Evolutionary conservation across 2,888 invertebrate genomes (phyloP).

Genomic region (Orthosia incerta): DNA sequence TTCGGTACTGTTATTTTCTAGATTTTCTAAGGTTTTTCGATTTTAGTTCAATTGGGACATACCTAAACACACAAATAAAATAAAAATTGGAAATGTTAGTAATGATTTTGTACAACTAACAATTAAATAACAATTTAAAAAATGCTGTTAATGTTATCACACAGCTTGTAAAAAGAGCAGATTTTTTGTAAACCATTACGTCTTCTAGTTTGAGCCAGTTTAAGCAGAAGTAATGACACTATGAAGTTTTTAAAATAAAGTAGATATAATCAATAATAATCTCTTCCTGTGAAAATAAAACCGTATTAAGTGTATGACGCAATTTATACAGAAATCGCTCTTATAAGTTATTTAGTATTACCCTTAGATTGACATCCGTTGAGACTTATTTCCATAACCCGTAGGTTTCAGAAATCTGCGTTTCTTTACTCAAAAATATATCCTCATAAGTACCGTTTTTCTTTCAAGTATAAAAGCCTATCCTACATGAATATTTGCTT

Average conservation of each 20-base stretch:
- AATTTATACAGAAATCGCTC: constrained; percentile 6
- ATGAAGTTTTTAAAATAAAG: too few species aligned
- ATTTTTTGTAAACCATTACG: too few species aligned
- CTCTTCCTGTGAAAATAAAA: too few species aligned
- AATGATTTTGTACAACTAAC: too few species aligned
- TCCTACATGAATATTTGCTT: not conserved
- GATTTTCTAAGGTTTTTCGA: not conserved
- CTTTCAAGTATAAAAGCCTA: not conserved
- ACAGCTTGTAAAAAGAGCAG: too few species aligned
- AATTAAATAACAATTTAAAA: too few species aligned
- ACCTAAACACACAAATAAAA: too few species aligned
- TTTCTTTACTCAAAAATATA: constrained; percentile 36
- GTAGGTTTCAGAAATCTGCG: constrained; percentile 42
- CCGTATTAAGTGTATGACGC: not conserved
- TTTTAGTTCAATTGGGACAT: not conserved
- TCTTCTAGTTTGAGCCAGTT: too few species aligned
- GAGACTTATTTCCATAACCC: constrained; percentile 60
- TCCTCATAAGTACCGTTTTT: constrained; percentile 7
- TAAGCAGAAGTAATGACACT: not conserved
- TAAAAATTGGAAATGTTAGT: too few species aligned
- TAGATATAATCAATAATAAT: too few species aligned
- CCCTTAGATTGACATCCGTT: constrained; percentile 50
- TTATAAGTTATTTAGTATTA: not conserved
- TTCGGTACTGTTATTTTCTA: not conserved
- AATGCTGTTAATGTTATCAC: not conserved